Conservation (phyloP, 2,113 vertebrate genomes). For the Microtus pennsylvanicus region DNA sequence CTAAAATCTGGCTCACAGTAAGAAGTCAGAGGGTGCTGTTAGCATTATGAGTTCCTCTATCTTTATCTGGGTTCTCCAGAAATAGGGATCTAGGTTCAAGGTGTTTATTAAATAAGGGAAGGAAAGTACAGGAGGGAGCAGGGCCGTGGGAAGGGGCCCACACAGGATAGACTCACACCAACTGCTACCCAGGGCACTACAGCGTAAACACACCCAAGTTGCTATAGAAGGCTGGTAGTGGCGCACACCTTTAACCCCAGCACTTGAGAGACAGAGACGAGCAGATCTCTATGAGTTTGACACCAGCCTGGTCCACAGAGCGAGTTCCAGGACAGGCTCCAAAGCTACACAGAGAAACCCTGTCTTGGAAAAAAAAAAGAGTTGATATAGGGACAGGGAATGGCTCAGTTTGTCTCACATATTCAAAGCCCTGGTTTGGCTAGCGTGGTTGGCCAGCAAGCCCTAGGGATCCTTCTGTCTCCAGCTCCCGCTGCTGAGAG, state of each 20-base stretch:
- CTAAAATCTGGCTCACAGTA: background rate
- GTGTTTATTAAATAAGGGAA: background rate
- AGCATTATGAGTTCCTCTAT: background rate
- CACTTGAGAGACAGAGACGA: no score
- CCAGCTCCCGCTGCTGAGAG: background rate
- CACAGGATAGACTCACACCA: background rate
- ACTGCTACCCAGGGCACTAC: fast-evolving
- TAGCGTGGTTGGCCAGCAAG: background rate
- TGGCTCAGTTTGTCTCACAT: no score
- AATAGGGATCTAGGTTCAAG: background rate
- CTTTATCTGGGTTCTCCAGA: background rate
- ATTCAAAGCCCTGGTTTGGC: background rate
- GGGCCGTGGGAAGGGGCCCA: background rate
- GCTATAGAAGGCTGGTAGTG: no score
- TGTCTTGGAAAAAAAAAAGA: no score
- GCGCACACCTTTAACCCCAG: no score
- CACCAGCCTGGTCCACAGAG: no score
- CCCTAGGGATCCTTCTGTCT: background rate
- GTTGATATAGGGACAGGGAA: background rate
- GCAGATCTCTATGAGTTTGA: no score
- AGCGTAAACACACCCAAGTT: background rate
- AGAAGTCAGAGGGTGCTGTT: background rate
- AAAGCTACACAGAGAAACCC: no score
- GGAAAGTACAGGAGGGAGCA: background rate
- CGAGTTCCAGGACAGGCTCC: no score